Base-by-base conservation (phyloP, 2,797 vertebrate genomes). In the Chaenodraco wilsoni region DNA sequence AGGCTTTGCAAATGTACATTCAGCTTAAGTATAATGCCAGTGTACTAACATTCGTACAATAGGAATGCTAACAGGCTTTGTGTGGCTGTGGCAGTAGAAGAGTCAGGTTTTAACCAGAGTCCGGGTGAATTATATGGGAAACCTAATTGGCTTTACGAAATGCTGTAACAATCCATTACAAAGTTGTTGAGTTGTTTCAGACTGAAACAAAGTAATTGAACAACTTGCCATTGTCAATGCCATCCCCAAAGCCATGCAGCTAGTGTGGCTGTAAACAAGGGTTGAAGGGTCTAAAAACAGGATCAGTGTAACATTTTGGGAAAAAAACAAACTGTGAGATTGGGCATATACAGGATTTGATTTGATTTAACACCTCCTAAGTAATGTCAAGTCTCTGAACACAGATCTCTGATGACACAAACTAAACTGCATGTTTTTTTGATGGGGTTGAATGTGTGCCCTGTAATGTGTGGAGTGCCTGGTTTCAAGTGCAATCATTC, bases 401-500 rank as follows among this genome's bases (percentile, higher is more conserved):
- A 37, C 43, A 37, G 21, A 41, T 55, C 23, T 60, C 3, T 65
- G 62, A 57, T 56, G 19, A 31, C 12, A 52, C 1, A 1, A 13
- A 56, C 3, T 14, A 1, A n/a, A 17, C 52, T 64, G 41, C 49
- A n/a, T 44, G 9, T 54, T 37, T 41, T 27, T 12, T 10, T 14
- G 19, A 46, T 57, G 40, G 48, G 19, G 27, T 41, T 52, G 40
- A 57, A 54, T 23, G 12, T 58, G 15, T 49, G n/a, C 1, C 33
- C 48, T 59, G 16, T 48, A 33, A 48, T 55, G n/a, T 45, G 3
- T 8, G 15, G 16, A 16, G n/a, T 7, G 21, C 27, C 31, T 31
- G 44, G n/a, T 60, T 65, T 59, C 10, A 56, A 52, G 65, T 44
- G 19, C 11, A 43, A 15, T n/a, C 15, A 17, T 23, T 59, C 43